phyloP scores from a whole-genome alignment of 1,140 invertebrate genomes.

The Lordiphosa collinella region DNA sequence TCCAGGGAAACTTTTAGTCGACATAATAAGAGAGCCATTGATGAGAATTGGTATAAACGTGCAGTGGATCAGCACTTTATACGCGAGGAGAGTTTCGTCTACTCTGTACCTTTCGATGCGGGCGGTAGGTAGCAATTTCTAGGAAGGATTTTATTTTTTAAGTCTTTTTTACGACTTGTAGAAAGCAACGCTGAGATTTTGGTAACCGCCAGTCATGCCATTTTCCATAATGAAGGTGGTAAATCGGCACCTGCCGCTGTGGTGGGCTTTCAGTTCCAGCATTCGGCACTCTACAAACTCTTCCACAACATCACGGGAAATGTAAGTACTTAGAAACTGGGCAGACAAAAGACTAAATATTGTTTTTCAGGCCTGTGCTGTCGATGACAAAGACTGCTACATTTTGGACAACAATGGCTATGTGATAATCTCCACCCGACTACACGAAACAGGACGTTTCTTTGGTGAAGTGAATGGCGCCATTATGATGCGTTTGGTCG shows the following conservation, averaged over 20 bases:
- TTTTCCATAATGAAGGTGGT: conserved; percentile 86
- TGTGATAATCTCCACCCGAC: conserved; percentile 88
- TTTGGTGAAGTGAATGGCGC: conserved; percentile 91
- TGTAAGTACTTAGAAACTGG: conserved; percentile 78
- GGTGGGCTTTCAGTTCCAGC: conserved; percentile 94
- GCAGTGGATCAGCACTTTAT: conserved; percentile 94
- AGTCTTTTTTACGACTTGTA: conserved; percentile 26
- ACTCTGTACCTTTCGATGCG: conserved; percentile 89
- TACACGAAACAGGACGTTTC: conserved; percentile 88
- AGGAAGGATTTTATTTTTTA: not conserved
- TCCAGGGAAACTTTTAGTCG: conserved; percentile 81
- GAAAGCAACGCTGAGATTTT: conserved; percentile 84
- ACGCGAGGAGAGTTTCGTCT: conserved; percentile 91
- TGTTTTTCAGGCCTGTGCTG: conserved; percentile 83
- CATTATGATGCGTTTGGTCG: conserved; percentile 89
- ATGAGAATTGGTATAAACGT: conserved; percentile 95
- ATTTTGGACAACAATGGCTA: conserved; percentile 95
- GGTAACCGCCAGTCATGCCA: conserved; percentile 93
- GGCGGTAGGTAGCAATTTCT: conserved; percentile 38
- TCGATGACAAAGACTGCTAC: conserved; percentile 89
- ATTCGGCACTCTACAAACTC: conserved; percentile 86
- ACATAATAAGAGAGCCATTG: conserved; percentile 88
- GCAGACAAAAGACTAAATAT: too few relatives aligned
- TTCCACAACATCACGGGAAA: conserved; percentile 90
- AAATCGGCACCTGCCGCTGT: conserved; percentile 91